Evolutionary conservation across 2,888 invertebrate genomes (phyloP), one percentile per base, ranked within the genome.

Genomic region (Drosophila bunnanda): DNA sequence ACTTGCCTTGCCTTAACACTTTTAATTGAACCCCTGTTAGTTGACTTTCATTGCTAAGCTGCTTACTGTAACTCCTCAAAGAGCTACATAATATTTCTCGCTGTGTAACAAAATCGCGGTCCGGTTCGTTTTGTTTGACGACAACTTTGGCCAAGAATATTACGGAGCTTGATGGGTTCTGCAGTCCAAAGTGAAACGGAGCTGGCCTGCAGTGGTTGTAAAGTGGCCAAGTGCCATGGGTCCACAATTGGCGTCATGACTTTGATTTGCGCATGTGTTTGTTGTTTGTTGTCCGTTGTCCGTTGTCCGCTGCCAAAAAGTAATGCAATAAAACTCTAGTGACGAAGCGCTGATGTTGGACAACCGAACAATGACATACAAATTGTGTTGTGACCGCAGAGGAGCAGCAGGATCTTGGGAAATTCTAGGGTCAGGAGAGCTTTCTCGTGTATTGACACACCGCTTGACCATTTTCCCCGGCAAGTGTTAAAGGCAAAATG

Each of bases 221-320:
- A 65, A 80, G 78, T 85, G 79, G 71, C 72, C 53, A 70, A 78
- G 78, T 87, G 75, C 52, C 74, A 60, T 79, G 84, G 83, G 83
- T 84, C 82, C 84, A 75, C 77, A 77, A 84, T 80, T 87, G 73
- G 71, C 73, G 50, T 77, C 74, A 67, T 83, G 87, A 75, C 78
- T 82, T 78, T 80, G 79, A 87, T 84, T 87, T 87, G 68, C 68
- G 56, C 82, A 75, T 76, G 87, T 75, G 76, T 52, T 69, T 61
- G 58, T 65, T 71, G 60, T 43, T 55, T 58, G 9, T n/a, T 32
- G 30, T 30, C 44, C 30, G 13, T 1, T 8, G 48, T 48, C 48
- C 48, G 7, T 7, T 75, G 76, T 48, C 64, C 56, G 44, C 34
- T 41, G 34, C 36, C 44, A 28, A 69, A 81, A 74, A 65, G 68